These are phyloP conservation scores for Mellilla xanthometata DNA, from an alignment of 2,888 invertebrate species.

Conservation along the genomic window DNA sequence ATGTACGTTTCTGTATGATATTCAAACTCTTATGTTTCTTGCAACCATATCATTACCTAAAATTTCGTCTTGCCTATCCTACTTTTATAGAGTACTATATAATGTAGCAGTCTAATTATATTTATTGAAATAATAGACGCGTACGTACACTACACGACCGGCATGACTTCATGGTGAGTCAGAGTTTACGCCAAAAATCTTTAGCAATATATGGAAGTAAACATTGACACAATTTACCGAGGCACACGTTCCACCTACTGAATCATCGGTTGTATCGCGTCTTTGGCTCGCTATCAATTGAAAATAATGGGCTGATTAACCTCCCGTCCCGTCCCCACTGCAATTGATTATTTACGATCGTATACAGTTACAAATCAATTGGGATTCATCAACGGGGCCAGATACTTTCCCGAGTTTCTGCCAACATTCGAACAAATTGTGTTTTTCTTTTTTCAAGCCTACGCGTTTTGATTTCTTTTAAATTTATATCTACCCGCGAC, in stretches of 20 bases:
- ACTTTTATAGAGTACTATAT: no score
- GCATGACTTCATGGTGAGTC: conserved; percentile 57
- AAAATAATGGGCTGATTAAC: conserved; percentile 61
- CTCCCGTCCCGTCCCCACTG: conserved; percentile 45
- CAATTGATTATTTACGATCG: conserved; percentile 49
- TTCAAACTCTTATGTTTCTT: no score
- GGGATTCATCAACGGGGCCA: conserved; percentile 39
- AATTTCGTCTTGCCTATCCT: no score
- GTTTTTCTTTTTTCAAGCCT: no score
- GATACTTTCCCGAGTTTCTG: conserved; percentile 9
- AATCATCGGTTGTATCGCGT: conserved; percentile 43
- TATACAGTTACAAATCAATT: conserved; percentile 48
- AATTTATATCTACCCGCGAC: no score
- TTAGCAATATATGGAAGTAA: conserved; percentile 39
- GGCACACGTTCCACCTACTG: conserved; percentile 39
- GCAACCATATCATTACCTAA: no score
- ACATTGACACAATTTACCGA: conserved; percentile 48
- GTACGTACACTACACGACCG: conserved; percentile 11
- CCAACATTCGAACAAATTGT: conserved; percentile 14
- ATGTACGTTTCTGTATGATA: no score
- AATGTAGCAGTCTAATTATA: no score
- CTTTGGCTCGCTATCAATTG: conserved; percentile 54
- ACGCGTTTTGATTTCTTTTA: no score
- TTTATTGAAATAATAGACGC: no score
- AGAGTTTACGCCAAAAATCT: conserved; percentile 48